These are phyloP conservation scores for Ichneumoninae sp. DNA, from an alignment of 2,888 invertebrate species.

Conservation along the genomic window DNA sequence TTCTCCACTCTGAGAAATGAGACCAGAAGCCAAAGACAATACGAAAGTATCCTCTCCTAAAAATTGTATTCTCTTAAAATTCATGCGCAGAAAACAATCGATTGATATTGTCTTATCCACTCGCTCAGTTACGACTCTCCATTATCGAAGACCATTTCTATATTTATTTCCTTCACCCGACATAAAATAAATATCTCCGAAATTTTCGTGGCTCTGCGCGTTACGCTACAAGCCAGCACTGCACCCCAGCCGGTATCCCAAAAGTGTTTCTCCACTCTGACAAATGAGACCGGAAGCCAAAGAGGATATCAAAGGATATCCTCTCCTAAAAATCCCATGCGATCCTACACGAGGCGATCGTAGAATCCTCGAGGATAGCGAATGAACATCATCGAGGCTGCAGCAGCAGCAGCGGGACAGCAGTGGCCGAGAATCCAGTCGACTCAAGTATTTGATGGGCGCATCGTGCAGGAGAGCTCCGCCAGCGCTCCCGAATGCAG, in stretches of 20 bases:
- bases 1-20: slow-evolving; percentile 38
- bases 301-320: slow-evolving; percentile 45
- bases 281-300: slow-evolving; percentile 51
- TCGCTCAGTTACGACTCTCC: slow-evolving; percentile 7
- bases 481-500: slow-evolving; percentile 73
- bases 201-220: slow-evolving; percentile 36
- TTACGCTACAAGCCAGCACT: neutral
- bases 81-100: neutral
- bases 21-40: slow-evolving; percentile 45
- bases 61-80: slow-evolving; percentile 46
- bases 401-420: slow-evolving; percentile 1
- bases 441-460: slow-evolving; percentile 56
- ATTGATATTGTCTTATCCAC: neutral
- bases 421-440: slow-evolving; percentile 54
- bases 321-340: slow-evolving; percentile 48
- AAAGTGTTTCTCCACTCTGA: slow-evolving; percentile 12
- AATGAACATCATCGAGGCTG: slow-evolving; percentile 25
- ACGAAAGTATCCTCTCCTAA: slow-evolving; percentile 48
- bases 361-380: slow-evolving; percentile 30
- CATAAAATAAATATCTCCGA: slow-evolving; percentile 51
- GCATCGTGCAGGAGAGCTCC: slow-evolving; percentile 59
- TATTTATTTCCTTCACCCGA: slow-evolving; percentile 45
- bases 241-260: neutral
- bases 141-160: slow-evolving; percentile 26
- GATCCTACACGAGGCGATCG: slow-evolving; percentile 28